phyloP scores from a whole-genome alignment of 2,113 vertebrate genomes.

The Erythrocercus mccallii region DNA sequence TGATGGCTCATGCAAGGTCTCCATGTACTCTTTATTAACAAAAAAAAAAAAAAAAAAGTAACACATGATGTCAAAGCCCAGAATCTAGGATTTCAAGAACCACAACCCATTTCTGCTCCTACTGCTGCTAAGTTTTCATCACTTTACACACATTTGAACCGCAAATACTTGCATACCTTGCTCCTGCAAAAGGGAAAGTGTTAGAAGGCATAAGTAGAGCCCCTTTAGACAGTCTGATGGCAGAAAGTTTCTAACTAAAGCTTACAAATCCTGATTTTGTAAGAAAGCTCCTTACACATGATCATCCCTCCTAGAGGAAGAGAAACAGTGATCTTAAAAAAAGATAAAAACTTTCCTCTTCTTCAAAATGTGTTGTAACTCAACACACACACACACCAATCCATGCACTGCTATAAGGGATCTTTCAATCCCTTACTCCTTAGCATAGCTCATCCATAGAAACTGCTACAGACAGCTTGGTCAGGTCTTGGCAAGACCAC shows the following conservation, averaged over 20 bases:
- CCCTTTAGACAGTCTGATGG: background rate
- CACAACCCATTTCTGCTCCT: background rate
- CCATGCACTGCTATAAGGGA: background rate
- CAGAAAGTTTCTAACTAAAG: background rate
- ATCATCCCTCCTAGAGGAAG: background rate
- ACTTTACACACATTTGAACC: background rate
- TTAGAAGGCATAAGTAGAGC: background rate
- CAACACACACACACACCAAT: background rate
- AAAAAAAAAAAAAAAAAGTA: background rate
- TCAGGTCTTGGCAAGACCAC: background rate
- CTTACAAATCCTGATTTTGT: background rate
- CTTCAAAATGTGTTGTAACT: background rate
- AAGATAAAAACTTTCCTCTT: background rate
- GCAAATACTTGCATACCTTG: background rate
- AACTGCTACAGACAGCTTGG: background rate
- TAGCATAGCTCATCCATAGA: background rate
- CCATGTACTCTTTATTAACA: background rate
- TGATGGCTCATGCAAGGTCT: background rate
- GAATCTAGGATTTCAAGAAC: background rate
- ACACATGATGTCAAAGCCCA: background rate
- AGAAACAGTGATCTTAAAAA: background rate
- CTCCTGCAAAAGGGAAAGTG: background rate
- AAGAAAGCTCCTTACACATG: background rate
- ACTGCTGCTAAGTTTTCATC: background rate
- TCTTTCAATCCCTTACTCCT: background rate